Evolutionary conservation across 2,797 vertebrate species (phyloP), one percentile per base, ranked within the genome.

Genomic region (Phrynocephalus forsythii): DNA sequence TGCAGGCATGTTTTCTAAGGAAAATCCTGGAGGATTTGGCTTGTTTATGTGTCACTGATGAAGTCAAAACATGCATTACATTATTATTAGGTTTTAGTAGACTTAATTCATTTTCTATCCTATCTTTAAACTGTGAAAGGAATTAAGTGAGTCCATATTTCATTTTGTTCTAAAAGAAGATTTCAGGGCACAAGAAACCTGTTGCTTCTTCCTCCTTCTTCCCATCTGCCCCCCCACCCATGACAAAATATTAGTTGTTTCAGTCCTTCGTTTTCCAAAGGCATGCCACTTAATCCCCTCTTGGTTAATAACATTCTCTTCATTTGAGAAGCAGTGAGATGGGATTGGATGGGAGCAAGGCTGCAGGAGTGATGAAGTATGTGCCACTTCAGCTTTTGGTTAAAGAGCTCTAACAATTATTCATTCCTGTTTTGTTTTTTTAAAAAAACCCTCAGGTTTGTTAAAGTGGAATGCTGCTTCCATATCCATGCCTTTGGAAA

Each of bases 1-100:
- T 63, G 60, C 60, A 63, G 13, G 18, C 60, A 63, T 15, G 60
- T 63, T 90, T 88, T 10, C 0, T 0, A 24, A 26, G 18, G 56
- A 71, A 1, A 88, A 9, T 9, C 28, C 60, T 60, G 93, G 13
- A 68, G 33, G 6, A 63, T 73, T 88, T 87, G 28, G 75, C 28
- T 66, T 91, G 26, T 71, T 50, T 20, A 60, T 67, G 38, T 78
- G 20, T 24, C 87, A 73, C 28, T 76, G 85, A 68, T 77, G 86
- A 87, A 92, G 73, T 83, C 68, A 87, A 79, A 50, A 86, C 2
- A 72, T 0, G 1, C 16, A 67, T 66, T 60, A 66, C 11, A 5
- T 75, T 82, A 73, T 86, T 82, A 73, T 52, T 50, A 52, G 60
- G 22, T 84, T 75, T 82, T 86, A 83, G 87, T 88, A 91, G 75